Conservation (phyloP, 2,888 invertebrate species). For the Ecliptopera silaceata region DNA sequence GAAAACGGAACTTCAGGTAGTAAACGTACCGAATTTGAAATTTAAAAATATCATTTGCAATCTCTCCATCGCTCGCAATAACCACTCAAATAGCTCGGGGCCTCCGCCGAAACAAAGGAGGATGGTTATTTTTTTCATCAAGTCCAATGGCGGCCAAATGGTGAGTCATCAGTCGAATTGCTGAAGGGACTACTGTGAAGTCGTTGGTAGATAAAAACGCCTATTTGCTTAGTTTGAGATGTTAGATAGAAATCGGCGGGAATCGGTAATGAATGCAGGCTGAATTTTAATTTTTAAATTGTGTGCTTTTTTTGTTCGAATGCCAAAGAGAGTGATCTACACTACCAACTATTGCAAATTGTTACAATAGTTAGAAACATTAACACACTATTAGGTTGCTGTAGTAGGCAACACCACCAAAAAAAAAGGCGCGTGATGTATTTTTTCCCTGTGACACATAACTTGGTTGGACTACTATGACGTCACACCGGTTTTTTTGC, state of each 20-base stretch:
- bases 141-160: slow-evolving; percentile 35
- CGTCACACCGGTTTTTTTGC: too few relatives aligned
- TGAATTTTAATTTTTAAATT: too few relatives aligned
- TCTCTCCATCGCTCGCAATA: slow-evolving; percentile 23
- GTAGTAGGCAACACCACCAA: too few relatives aligned
- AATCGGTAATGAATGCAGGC: slow-evolving; percentile 7
- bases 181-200: slow-evolving; percentile 30
- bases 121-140: slow-evolving; percentile 41
- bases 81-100: slow-evolving; percentile 14
- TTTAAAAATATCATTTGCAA: slow-evolving; percentile 26
- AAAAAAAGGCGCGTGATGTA: too few relatives aligned
- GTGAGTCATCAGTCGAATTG: slow-evolving; percentile 39
- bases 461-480: too few relatives aligned
- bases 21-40: slow-evolving; percentile 28
- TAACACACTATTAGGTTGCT: too few relatives aligned
- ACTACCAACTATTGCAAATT: too few relatives aligned
- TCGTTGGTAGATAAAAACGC: slow-evolving; percentile 24
- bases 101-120: slow-evolving; percentile 33
- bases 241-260: slow-evolving; percentile 21
- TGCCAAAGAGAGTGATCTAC: too few relatives aligned
- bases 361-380: too few relatives aligned
- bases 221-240: slow-evolving; percentile 26
- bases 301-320: too few relatives aligned
- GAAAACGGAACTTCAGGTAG: slow-evolving; percentile 5
- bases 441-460: too few relatives aligned